These are phyloP conservation scores for Eristalis tenax DNA, from an alignment of 2,888 invertebrate genomes.

Conservation along the genomic window DNA sequence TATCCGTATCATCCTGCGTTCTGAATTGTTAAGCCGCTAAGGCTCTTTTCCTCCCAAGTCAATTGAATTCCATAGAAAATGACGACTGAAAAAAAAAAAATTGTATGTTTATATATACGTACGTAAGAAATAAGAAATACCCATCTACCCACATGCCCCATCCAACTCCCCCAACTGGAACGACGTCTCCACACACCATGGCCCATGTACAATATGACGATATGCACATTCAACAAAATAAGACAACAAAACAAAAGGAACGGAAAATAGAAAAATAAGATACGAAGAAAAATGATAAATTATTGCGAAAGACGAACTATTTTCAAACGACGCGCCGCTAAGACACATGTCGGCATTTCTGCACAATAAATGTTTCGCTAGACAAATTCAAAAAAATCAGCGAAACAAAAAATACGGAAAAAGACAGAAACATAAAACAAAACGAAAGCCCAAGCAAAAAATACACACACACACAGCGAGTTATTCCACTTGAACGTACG, in stretches of 20 bases:
- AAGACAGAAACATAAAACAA: slow-evolving; percentile 32
- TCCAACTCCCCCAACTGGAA: slow-evolving; percentile 4
- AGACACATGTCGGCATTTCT: slow-evolving; percentile 73
- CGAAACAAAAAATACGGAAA: slow-evolving; percentile 27
- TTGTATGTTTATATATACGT: neutral
- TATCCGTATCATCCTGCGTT: slow-evolving; percentile 16
- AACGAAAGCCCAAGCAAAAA: slow-evolving; percentile 37
- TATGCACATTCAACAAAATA: slow-evolving; percentile 55
- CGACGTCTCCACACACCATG: neutral
- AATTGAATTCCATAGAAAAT: slow-evolving; percentile 57
- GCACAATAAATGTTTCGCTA: slow-evolving; percentile 73
- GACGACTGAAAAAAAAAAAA: neutral
- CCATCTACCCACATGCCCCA: slow-evolving; percentile 60
- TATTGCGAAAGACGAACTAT: slow-evolving; percentile 73
- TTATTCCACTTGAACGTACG: slow-evolving; percentile 54
- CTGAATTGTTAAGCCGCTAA: slow-evolving; percentile 6
- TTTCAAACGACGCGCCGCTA: slow-evolving; percentile 74
- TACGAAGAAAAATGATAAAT: slow-evolving; percentile 73
- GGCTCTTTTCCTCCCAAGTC: slow-evolving; percentile 30
- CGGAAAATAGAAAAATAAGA: slow-evolving; percentile 57
- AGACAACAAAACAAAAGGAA: slow-evolving; percentile 74
- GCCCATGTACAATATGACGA: neutral
- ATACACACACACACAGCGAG: slow-evolving; percentile 11
- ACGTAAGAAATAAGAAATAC: slow-evolving; percentile 39
- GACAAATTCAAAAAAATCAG: slow-evolving; percentile 63